phyloP scores from a whole-genome alignment of 2,797 vertebrate genomes.

The Acipenser oxyrinchus region DNA sequence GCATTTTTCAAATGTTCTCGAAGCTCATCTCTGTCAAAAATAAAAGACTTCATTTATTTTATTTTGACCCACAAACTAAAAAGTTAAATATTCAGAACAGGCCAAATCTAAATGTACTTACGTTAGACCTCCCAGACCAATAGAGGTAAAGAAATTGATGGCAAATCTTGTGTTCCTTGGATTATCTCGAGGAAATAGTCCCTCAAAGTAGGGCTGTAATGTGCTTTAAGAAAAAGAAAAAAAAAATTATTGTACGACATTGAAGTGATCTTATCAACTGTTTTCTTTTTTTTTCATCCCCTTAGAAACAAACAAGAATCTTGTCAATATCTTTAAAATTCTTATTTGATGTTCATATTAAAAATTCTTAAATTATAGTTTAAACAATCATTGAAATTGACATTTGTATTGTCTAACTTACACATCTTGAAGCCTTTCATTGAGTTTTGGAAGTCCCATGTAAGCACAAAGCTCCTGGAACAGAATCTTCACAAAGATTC shows the following conservation, averaged over 20 bases:
- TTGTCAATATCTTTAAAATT: too few relatives aligned
- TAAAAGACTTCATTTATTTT: conserved; percentile 4
- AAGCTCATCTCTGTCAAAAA: conserved; percentile 76
- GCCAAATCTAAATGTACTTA: conserved; percentile 51
- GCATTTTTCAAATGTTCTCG: conserved; percentile 94
- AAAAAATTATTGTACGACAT: background rate
- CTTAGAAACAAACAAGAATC: too few relatives aligned
- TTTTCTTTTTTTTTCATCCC: too few relatives aligned
- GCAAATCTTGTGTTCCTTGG: conserved; percentile 95
- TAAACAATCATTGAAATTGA: too few relatives aligned
- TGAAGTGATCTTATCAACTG: background rate
- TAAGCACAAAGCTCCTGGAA: conserved; percentile 98
- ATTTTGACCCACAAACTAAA: background rate
- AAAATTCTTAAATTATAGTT: too few relatives aligned
- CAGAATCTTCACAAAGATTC: conserved; percentile 97
- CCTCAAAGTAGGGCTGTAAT: conserved; percentile 86
- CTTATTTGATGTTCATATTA: too few relatives aligned
- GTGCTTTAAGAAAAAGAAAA: conserved; percentile 58
- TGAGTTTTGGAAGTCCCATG: conserved; percentile 92
- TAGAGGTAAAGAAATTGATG: conserved; percentile 98
- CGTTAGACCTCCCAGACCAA: conserved; percentile 93
- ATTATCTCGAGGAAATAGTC: conserved; percentile 90
- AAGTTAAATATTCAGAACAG: background rate
- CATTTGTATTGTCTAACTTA: conserved; percentile 47
- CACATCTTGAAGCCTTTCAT: conserved; percentile 87